Evolutionary conservation across 2,888 invertebrate species (phyloP).

Genomic region (Nomada ferruginata): DNA sequence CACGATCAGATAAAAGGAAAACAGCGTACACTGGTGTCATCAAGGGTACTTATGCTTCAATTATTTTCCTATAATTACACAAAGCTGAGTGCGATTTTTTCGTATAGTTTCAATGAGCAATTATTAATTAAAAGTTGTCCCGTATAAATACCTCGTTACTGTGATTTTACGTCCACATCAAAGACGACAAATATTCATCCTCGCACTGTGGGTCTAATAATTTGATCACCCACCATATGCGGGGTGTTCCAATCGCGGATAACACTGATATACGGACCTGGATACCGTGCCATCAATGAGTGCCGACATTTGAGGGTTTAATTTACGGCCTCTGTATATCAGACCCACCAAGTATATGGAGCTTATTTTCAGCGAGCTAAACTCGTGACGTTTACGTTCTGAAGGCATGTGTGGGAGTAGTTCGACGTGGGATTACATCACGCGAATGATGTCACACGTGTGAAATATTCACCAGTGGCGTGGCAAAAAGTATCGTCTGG

Average conservation of each 20-base stretch:
- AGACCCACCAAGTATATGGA: background rate
- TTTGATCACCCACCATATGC: too few species aligned
- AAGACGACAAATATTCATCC: too few species aligned
- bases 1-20: conserved; percentile 7
- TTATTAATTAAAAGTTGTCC: too few species aligned
- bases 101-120: too few species aligned
- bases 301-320: background rate
- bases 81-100: too few species aligned
- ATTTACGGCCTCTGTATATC: background rate
- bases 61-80: too few species aligned
- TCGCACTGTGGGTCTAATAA: too few species aligned
- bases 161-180: too few species aligned
- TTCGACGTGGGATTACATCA: conserved; percentile 75
- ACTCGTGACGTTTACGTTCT: conserved; percentile 42
- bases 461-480: conserved; percentile 71
- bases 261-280: too few species aligned
- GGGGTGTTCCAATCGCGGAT: too few species aligned
- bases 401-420: conserved; percentile 55
- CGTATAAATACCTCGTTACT: too few species aligned
- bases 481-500: conserved; percentile 16
- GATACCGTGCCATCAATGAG: too few species aligned
- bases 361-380: conserved; percentile 41
- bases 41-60: conserved; percentile 7
- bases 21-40: conserved; percentile 12
- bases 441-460: conserved; percentile 79